Base-by-base conservation (phyloP, 2,888 invertebrate genomes). In the Hydrotaea cyrtoneurina region DNA sequence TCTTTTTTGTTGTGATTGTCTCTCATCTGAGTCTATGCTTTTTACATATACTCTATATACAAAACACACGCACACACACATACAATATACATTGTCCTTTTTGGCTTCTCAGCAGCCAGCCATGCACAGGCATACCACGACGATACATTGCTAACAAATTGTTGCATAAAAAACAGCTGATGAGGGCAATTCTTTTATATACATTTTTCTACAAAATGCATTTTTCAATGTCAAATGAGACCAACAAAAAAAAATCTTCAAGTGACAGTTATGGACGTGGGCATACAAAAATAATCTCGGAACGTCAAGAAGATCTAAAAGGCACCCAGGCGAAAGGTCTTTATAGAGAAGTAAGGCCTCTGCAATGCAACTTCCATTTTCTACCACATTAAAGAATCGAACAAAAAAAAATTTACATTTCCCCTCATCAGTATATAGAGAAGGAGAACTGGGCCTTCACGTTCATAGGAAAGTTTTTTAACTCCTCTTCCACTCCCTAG, bases 131-230 rank as follows among this genome's bases (percentile, higher is more conserved):
- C 26, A 66, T 62, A 55, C 62, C n/a, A 31, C n/a, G 31, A 62
- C 31, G 2, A 62, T 17, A 57, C 2, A 31, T 31, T 31, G 31
- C 31, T 59, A 26, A 17, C 57, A 59, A 59, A 59, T 62, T 62
- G 62, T 62, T 62, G 62, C 62, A 62, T 62, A 62, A 62, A 50
- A 50, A 62, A 31, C 62, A 62, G 62, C 62, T 62, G 62, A 62
- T 62, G n/a, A n/a, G 31, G 31, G 10, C n/a, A n/a, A 59, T 62
- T 62, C 31, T 31, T 62, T 15, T 59, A 26, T 26, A 62, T 31
- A 31, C n/a, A 31, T 2, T 31, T 31, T 2, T 0, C 10, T 13
- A 50, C 15, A 50, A 15, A 31, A 15, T 59, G 10, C 21, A n/a
- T 50, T 59, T 19, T 62, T 62, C 62, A 62, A 31, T 62, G 62